Evolutionary conservation across 2,888 invertebrate species (phyloP).

Genomic region (Parapristionchus giblindavisi): DNA sequence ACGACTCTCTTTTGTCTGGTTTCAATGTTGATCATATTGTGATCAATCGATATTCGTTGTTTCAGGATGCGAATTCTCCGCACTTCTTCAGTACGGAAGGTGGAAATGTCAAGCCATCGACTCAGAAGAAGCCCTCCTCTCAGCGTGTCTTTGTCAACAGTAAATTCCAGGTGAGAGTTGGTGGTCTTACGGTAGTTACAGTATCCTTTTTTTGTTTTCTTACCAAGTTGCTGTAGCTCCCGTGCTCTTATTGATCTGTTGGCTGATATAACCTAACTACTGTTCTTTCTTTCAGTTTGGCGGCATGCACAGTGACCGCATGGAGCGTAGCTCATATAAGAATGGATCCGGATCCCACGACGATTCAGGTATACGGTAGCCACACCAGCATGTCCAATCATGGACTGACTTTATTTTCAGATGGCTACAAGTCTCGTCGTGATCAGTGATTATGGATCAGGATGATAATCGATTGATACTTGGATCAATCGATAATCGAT

Average conservation of each 20-base stretch:
- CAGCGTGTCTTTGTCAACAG: slow-evolving; percentile 20
- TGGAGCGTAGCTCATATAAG: slow-evolving; percentile 10
- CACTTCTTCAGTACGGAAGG: slow-evolving; percentile 29
- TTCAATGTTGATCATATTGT: neutral
- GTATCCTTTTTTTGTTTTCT: too few relatives aligned
- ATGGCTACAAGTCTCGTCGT: too few relatives aligned
- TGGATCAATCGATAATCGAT: too few relatives aligned
- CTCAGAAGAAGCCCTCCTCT: neutral
- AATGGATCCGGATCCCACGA: slow-evolving; percentile 12
- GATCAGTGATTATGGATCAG: too few relatives aligned
- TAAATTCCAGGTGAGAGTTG: slow-evolving; percentile 15
- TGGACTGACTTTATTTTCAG: too few relatives aligned
- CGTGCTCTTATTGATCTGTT: too few relatives aligned
- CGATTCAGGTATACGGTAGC: too few relatives aligned
- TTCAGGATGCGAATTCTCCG: slow-evolving; percentile 15
- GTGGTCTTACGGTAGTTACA: neutral
- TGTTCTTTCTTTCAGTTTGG: slow-evolving; percentile 9
- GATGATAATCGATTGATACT: too few relatives aligned
- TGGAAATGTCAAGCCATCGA: neutral
- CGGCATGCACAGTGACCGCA: slow-evolving; percentile 32
- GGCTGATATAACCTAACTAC: neutral
- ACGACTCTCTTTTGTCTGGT: neutral
- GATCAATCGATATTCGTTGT: neutral
- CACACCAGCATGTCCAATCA: too few relatives aligned
- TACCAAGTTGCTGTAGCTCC: too few relatives aligned